Percentiles rank a stretch among this genome's conserved stretches.
phyloP scores from a whole-genome alignment of 2,113 vertebrate genomes.

The Trogon surrucura region DNA sequence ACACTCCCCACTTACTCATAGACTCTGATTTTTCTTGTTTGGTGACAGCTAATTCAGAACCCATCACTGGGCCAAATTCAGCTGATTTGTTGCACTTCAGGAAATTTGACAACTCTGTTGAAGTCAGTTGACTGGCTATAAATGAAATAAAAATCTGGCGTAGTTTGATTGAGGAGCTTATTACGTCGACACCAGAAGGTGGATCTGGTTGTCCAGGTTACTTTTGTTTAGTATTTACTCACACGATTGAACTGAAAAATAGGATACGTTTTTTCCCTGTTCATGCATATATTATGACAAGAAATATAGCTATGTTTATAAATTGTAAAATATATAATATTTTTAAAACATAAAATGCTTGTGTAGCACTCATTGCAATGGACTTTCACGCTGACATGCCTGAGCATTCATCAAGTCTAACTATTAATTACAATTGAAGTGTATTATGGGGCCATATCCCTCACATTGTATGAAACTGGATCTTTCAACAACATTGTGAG shows the following conservation, averaged over 20 bases:
- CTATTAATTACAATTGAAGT: not conserved
- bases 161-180: not conserved
- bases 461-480: not conserved
- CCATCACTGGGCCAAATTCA: not conserved
- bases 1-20: not conserved
- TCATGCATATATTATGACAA: not conserved
- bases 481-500: not conserved
- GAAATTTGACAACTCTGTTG: not conserved
- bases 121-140: not conserved
- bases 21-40: not conserved
- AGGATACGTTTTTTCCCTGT: not conserved
- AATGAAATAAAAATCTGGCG: not conserved
- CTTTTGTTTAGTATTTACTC: not conserved
- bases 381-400: not conserved
- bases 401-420: not conserved
- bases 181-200: rapidly evolving
- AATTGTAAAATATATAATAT: not conserved
- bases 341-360: not conserved
- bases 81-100: not conserved
- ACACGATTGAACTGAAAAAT: not conserved
- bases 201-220: not conserved
- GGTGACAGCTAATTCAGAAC: not conserved
- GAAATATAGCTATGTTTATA: not conserved
- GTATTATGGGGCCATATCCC: not conserved
- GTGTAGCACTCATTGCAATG: not conserved